A percentile compares a stretch with the other conserved stretches of the same genome.
Conservation (phyloP, 2,888 invertebrate genomes). For the Cephus sareptanus region DNA sequence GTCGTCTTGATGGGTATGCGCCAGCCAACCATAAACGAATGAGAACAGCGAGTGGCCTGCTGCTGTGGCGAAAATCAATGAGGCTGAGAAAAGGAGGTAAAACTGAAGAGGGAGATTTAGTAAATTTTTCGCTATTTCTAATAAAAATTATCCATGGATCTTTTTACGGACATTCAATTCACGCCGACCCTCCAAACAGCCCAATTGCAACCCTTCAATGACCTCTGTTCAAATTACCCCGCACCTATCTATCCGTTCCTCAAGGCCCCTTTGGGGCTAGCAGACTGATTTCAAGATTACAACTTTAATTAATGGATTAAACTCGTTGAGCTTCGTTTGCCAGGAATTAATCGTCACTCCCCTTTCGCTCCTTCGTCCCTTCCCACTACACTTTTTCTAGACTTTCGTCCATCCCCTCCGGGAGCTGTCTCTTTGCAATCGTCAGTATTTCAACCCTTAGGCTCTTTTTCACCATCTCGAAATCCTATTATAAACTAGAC, state of each 20-base stretch:
- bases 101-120: background rate
- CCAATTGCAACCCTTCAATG: background rate
- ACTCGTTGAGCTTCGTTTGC: conserved; percentile 36
- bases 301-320: conserved; percentile 55
- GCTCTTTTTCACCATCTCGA: background rate
- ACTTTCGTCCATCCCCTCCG: background rate
- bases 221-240: background rate
- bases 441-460: background rate
- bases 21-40: background rate
- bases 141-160: background rate
- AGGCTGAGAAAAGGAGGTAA: background rate
- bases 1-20: background rate
- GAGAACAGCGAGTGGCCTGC: background rate
- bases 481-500: background rate
- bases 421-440: background rate
- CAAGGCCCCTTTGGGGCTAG: background rate
- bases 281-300: conserved; percentile 49
- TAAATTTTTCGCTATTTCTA: background rate
- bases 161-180: background rate
- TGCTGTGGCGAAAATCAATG: background rate
- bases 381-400: background rate
- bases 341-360: conserved; percentile 31
- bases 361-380: background rate
- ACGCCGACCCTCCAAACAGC: background rate
- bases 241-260: background rate